Base-by-base conservation (phyloP, 1,140 invertebrate species). In the Drosophila jambulina region DNA sequence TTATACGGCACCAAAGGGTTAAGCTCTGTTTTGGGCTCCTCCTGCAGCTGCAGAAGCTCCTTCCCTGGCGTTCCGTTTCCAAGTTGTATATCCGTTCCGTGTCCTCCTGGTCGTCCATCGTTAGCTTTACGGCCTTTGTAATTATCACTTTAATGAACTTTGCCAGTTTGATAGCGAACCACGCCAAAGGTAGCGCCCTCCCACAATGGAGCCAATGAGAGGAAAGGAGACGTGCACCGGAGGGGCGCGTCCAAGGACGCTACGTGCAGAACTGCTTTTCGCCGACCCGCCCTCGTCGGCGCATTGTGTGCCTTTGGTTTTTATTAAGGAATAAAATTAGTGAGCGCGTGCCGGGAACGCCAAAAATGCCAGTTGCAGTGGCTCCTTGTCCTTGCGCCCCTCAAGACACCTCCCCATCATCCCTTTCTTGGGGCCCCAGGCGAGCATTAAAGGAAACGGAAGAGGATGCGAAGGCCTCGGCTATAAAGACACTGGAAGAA, bases 71-170 rank as follows among this genome's bases (percentile, higher is more conserved):
- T 70, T 34, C 62, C 54, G 63, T 43, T 70, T 38, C 15, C 67
- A 72, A 46, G 43, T 72, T 70, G 68, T 72, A 72, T 72, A 72
- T 72, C 70, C 70, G 53, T 72, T 72, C 29, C 70, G 53, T 72
- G 67, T 70, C 61, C 43, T 51, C 58, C 43, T 78, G 57, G 57
- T 38, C 45, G 43, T 53, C 19, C 45, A 40, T 78, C 58, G 43
- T 62, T 78, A 40, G 46, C 34, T 87, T 85, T 78, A 90, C 60
- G 69, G 69, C 81, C 82, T 69, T 79, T 90, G 85, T 88, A 90
- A 88, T 88, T 88, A 88, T 88, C 85, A 85, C 85, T 90, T 85
- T 88, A 88, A 88, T 90, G 85, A 88, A 88, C 85, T 90, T 90
- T 88, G 71, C 85, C 74, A 82, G 77, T 81, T 75, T 90, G 78